Conservation (phyloP, 2,113 vertebrate species). For the Petrocephalus zakoni region DNA sequence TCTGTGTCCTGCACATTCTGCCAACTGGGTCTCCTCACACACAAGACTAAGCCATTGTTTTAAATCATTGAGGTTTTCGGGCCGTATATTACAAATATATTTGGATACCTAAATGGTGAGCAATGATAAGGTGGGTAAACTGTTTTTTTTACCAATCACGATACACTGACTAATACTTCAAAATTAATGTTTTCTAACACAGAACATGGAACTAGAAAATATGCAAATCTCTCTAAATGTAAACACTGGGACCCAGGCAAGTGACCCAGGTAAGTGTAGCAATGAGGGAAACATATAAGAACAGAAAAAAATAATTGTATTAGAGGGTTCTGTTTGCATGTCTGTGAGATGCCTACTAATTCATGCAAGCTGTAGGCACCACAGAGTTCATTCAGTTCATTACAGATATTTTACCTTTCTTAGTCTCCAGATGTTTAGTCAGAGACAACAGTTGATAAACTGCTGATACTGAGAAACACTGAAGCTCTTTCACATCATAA, state of each 20-base stretch:
- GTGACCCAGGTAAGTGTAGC: background rate
- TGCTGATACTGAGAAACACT: background rate
- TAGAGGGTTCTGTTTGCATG: background rate
- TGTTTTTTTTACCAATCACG: background rate
- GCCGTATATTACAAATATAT: background rate
- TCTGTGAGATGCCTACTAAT: background rate
- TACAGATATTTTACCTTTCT: background rate
- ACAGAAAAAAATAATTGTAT: background rate
- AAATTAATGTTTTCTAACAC: background rate
- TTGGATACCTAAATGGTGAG: background rate
- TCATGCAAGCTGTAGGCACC: background rate
- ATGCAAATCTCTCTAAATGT: background rate
- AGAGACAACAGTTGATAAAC: background rate
- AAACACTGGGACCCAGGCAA: background rate
- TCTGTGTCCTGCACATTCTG: background rate
- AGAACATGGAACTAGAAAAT: background rate
- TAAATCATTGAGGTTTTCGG: background rate
- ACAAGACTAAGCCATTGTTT: background rate
- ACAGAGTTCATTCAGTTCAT: background rate
- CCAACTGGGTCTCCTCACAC: background rate
- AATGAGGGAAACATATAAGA: background rate
- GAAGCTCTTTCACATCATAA: background rate
- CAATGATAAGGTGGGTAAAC: background rate
- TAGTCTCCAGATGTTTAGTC: background rate
- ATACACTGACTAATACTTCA: background rate